These are phyloP conservation scores for Emydoidea blandingii DNA, from an alignment of 2,797 vertebrate species.

Conservation along the genomic window DNA sequence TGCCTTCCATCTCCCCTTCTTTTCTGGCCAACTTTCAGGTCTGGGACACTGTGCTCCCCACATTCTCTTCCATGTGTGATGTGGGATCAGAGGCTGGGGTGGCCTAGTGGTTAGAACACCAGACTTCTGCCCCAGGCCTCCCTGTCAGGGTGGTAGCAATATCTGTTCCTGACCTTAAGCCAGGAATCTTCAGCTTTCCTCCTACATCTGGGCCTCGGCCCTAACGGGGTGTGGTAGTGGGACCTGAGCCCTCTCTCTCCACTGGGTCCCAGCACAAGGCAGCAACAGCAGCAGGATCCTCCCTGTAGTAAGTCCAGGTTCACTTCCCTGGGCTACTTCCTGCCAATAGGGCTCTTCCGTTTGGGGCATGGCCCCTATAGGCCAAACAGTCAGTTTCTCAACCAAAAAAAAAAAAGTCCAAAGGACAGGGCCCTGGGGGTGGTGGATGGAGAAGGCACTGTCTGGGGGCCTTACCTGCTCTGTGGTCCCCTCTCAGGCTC, in stretches of 20 bases:
- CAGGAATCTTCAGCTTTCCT: neutral
- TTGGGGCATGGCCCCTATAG: too few species aligned
- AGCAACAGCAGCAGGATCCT: neutral
- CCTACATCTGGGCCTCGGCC: neutral
- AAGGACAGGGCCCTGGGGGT: neutral
- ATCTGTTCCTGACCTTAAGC: neutral
- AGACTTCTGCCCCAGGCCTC: neutral
- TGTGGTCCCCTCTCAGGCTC: neutral
- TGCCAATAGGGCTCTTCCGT: neutral
- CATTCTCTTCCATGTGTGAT: neutral
- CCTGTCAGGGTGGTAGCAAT: neutral
- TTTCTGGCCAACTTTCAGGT: too few species aligned
- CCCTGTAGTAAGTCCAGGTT: neutral
- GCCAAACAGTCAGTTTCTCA: neutral
- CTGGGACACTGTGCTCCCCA: too few species aligned
- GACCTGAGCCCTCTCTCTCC: neutral
- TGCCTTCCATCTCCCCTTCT: too few species aligned
- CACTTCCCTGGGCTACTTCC: neutral
- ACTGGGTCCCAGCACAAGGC: neutral
- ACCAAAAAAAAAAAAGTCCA: neutral
- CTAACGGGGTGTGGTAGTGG: neutral
- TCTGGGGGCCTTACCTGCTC: neutral
- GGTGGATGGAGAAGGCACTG: neutral
- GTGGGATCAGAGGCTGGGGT: neutral
- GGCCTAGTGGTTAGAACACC: neutral